Evolutionary conservation across 1,140 invertebrate genomes (phyloP), one percentile per base, ranked within the genome.

Genomic region (Zaprionus tsacasi): DNA sequence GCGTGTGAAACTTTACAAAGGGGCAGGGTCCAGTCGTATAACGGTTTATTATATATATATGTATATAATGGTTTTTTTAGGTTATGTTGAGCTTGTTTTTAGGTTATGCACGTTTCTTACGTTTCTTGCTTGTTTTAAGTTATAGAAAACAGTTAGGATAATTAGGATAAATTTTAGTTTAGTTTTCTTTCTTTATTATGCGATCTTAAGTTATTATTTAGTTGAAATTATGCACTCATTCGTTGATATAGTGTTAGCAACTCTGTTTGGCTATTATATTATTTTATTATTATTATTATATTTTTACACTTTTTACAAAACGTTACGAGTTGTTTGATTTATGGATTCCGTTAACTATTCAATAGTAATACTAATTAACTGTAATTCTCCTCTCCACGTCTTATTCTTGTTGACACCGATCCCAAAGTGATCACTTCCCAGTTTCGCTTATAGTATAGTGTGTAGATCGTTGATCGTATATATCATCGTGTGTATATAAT

Each of bases 381-480:
- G 71, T 82, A 82, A 86, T 88, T 88, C 69, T 54, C 27, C 3
- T 21, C 21, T 21, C 21, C 21, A 21, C 67, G 75, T 66, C 70
- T 72, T 69, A 81, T 82, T 72, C 76, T 69, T 55, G 50, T 65
- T 87, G 82, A 87, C 82, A 87, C 81, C 83, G 70, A 87, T 87
- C 79, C 72, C 72, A 52, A 70, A 65, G 68, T 63, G 56, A 79
- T 54, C 73, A 79, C 77, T 82, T 87, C 87, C 82, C 83, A 68
- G 77, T 85, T 73, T 65, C 69, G 61, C 11, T 66, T 52, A 58
- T 30, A 50, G 11, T 55, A 48, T 70, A 45, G 21, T 21, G 21
- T 30, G 27, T 30, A 6, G 27, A 30, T 30, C 27, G 27, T 30
- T 6, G 27, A 30, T 30, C 27, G 36, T 15, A 8, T 65, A 30